Base-by-base conservation (phyloP, 2,113 vertebrate genomes). In the Catharus minimus region DNA sequence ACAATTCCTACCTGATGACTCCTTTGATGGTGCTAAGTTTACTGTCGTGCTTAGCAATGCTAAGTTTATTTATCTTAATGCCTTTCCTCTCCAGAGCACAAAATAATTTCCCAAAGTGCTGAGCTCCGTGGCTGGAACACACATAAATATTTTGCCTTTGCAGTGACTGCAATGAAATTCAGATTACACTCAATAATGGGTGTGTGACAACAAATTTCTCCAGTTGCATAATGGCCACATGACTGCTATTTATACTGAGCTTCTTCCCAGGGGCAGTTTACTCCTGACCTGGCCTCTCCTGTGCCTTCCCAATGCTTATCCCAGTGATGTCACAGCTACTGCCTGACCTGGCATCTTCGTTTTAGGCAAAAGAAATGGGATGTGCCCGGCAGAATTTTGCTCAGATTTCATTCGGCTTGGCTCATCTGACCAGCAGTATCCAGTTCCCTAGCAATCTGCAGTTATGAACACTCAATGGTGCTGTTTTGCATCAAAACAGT, bases 371-470 rank as follows among this genome's bases (percentile, higher is more conserved):
- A 82, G 28, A 44, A 66, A 76, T 5, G 24, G 18, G 7, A 50
- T 50, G 44, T 49, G 38, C 68, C 78, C 26, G 39, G 9, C 10
- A n/a, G 61, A 39, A 33, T 58, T 71, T 64, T 5, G 5, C 33
- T 62, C 28, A 6, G 46, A 14, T 66, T 84, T 57, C 62, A 41
- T 43, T 57, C 49, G n/a, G 30, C 39, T 82, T 69, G 60, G 47
- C n/a, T 65, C 17, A 5, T 39, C 56, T 60, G 67, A 30, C 7
- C 57, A 44, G 13, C 15, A 49, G n/a, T 24, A 36, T 12, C 53
- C 41, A n/a, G 36, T 5, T 23, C 74, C 66, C n/a, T 1, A 10
- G 44, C 2, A 53, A 30, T 5, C 18, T 6, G 0, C 1, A 32
- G 49, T 7, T 77, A 30, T 24, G n/a, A 10, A 64, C 65, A 39